Conservation (phyloP, 2,113 vertebrate genomes). For the Paramisgurnus dabryanus region DNA sequence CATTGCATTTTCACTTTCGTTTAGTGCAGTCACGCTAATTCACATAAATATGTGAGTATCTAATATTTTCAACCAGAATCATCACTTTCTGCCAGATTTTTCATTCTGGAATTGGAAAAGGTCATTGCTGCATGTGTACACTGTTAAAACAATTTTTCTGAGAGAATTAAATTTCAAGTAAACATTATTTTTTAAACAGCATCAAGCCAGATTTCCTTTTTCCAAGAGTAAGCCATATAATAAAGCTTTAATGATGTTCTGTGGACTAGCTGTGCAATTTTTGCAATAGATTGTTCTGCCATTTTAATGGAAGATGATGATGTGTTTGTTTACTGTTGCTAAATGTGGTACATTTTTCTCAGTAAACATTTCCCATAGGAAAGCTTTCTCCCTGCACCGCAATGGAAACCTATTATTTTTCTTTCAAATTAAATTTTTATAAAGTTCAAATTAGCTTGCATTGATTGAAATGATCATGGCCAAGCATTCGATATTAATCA, state of each 20-base stretch:
- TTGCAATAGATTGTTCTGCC: constrained; percentile 48
- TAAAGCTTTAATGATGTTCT: constrained; percentile 49
- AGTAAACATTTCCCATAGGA: constrained; percentile 31
- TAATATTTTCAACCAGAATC: constrained; percentile 28
- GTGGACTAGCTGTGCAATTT: constrained; percentile 42
- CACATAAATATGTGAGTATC: constrained; percentile 19
- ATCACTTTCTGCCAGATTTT: constrained; percentile 49
- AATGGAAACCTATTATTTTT: constrained; percentile 2
- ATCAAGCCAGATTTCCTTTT: constrained; percentile 2
- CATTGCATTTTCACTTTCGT: neutral
- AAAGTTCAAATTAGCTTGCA: constrained; percentile 25
- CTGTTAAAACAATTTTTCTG: constrained; percentile 10
- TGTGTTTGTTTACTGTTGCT: constrained; percentile 62
- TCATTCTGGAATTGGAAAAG: constrained; percentile 35
- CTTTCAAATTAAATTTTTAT: neutral
- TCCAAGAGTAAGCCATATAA: constrained; percentile 49
- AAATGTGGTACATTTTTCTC: constrained; percentile 59
- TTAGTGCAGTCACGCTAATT: constrained; percentile 1
- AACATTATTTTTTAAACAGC: neutral
- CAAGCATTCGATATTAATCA: constrained; percentile 16
- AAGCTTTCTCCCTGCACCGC: neutral
- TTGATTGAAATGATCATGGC: constrained; percentile 11
- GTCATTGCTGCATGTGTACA: constrained; percentile 9
- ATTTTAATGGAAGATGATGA: constrained; percentile 49
- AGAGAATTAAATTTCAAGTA: constrained; percentile 6